Evolutionary conservation across 2,113 vertebrate species (phyloP), one percentile per base, ranked within the genome.

Genomic region (Spizaetus ornatus): DNA sequence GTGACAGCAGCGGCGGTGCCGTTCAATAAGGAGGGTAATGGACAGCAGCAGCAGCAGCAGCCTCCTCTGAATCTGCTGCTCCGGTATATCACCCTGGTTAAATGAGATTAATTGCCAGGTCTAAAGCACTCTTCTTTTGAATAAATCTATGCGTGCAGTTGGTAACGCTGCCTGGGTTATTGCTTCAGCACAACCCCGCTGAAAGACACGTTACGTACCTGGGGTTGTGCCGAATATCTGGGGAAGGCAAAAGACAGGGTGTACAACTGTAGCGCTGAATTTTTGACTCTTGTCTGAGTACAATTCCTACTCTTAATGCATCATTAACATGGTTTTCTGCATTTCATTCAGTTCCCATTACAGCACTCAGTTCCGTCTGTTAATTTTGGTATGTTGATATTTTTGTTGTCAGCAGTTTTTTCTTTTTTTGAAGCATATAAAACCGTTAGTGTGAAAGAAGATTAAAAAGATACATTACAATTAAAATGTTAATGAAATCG

Each of bases 401-500:
- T 97, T 97, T 98, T 97, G 96, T 97, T 96, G 98, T 98, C 98
- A 98, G 98, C 98, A 97, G 93, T 66, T 95, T 69, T 42, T 16
- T 36, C 14, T 14, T 80, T 66, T 66, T 97, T 96, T 89, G 79
- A 95, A 81, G 91, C 72, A 58, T 93, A 90, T 97, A 97, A 97
- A 98, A 82, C 97, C 95, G 95, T 98, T 98, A 97, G 97, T 88
- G 97, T 95, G 94, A 84, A 95, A 95, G 97, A 85, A 98, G 98
- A 98, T 98, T 98, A 98, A 97, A 98, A 98, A 98, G 98, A 98
- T 98, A 97, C 97, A 93, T 98, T 97, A 98, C 98, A 98, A 98
- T 98, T 98, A 98, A 98, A 98, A 98, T 98, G 98, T 98, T 98
- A 98, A 98, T 98, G 98, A 97, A 97, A 97, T 97, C 81, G n/a